Base-by-base conservation (phyloP, 2,888 invertebrate species). In the Pantelozetes paolii region DNA sequence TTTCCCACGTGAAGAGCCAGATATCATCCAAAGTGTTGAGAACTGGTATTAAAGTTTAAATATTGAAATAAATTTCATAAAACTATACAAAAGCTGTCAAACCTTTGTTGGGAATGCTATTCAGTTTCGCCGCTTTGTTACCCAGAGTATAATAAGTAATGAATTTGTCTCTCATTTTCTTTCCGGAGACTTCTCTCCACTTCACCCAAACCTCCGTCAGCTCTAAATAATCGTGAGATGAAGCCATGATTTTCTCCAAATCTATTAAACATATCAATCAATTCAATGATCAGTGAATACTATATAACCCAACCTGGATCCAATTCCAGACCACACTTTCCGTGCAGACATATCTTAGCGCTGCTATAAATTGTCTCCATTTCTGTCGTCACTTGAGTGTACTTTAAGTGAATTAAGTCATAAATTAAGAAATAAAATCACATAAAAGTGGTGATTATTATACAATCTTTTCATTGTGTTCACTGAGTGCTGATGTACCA, bases 121-220 rank as follows among this genome's bases (percentile, higher is more conserved):
- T 62, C 1, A 62, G 62, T 36, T 45, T 18, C 1, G 92, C 89
- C 0, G 91, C 93, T 80, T 89, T 87, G 81, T 94, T 94, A 0
- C 89, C 89, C 36, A 93, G 81, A 78, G 89, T 87, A 0, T 91
- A 88, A 79, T 91, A 92, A 85, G 90, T 85, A 85, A 89, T 87
- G 80, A 89, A 94, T 77, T 89, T 85, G 75, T 88, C 87, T 81
- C 88, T 88, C 82, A 92, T 84, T 32, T 88, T 87, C 0, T 89
- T 89, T 0, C 93, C 94, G 0, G 89, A 87, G 74, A 87, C 88
- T 76, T 92, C 90, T 76, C 92, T 86, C 87, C 91, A 94, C 72
- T 89, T 88, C 79, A 85, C 86, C 94, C 94, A 94, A 0, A 89
- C 88, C 78, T 91, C 88, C 20, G 88, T 80, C 59, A 93, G 82